Conservation (phyloP, 2,888 invertebrate species). For the Tetramorium bicarinatum region DNA sequence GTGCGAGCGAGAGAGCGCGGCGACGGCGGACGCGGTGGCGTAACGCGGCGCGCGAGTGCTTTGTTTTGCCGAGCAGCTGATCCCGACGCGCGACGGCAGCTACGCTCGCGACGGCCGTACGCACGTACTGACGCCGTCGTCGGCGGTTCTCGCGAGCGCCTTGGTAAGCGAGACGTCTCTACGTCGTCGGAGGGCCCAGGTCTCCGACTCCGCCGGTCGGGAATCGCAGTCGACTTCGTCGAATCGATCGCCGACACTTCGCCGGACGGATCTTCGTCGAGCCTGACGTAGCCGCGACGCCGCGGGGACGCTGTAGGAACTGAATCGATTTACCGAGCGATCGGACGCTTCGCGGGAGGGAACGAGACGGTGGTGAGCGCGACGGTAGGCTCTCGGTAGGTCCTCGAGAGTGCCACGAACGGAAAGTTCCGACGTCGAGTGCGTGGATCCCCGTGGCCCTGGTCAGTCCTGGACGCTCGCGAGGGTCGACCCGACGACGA, state of each 20-base stretch:
- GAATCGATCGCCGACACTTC: constrained; percentile 38
- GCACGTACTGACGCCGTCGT: no score
- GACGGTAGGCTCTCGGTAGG: no score
- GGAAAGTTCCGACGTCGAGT: not conserved
- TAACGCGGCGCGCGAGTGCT: constrained; percentile 72
- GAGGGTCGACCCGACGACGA: not conserved
- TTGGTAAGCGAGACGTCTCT: no score
- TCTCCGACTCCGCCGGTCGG: not conserved
- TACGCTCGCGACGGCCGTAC: not conserved
- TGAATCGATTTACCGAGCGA: not conserved
- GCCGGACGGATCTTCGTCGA: constrained; percentile 5
- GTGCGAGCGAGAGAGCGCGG: constrained; percentile 46
- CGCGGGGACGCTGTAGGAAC: not conserved
- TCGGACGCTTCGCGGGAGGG: not conserved
- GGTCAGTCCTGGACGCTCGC: no score
- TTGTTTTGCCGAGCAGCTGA: constrained; percentile 84
- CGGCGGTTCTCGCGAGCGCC: no score
- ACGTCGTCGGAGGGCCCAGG: no score
- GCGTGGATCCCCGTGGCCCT: not conserved
- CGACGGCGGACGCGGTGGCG: constrained; percentile 42
- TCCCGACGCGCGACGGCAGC: constrained; percentile 60
- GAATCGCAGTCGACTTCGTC: not conserved
- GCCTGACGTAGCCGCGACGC: constrained; percentile 4
- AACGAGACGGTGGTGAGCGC: not conserved
- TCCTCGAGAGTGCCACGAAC: no score